Conservation (phyloP, 2,888 invertebrate species). For the Thymelicus acteon region DNA sequence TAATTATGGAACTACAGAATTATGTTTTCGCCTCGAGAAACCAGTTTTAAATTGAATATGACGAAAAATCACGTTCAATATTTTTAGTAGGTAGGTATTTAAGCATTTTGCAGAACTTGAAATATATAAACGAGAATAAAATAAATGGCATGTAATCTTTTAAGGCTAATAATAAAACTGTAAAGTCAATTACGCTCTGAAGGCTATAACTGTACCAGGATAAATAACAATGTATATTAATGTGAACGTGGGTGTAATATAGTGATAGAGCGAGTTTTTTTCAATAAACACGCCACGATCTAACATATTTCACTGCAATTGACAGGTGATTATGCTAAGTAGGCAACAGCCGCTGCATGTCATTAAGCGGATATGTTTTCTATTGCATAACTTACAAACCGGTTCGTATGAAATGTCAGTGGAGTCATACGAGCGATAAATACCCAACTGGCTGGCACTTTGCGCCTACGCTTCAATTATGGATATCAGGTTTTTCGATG, state of each 20-base stretch:
- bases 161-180: constrained; percentile 12
- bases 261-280: constrained; percentile 32
- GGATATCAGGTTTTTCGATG: constrained; percentile 58
- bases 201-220: constrained; percentile 33
- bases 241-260: constrained; percentile 28
- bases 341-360: constrained; percentile 58
- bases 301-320: constrained; percentile 55
- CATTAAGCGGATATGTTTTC: constrained; percentile 68
- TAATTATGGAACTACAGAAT: background rate
- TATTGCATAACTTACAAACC: constrained; percentile 77
- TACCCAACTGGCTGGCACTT: constrained; percentile 66
- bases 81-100: background rate
- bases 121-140: background rate
- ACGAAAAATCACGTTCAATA: background rate
- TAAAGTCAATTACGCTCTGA: constrained; percentile 5
- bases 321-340: constrained; percentile 73
- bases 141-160: background rate
- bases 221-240: constrained; percentile 30
- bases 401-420: constrained; percentile 74
- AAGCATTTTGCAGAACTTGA: background rate
- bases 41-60: too few species aligned
- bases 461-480: constrained; percentile 63
- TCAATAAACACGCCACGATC: constrained; percentile 37
- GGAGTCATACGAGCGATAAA: constrained; percentile 62
- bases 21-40: background rate